These are phyloP conservation scores for Tautogolabrus adspersus DNA, from an alignment of 2,113 vertebrate genomes.

Conservation along the genomic window DNA sequence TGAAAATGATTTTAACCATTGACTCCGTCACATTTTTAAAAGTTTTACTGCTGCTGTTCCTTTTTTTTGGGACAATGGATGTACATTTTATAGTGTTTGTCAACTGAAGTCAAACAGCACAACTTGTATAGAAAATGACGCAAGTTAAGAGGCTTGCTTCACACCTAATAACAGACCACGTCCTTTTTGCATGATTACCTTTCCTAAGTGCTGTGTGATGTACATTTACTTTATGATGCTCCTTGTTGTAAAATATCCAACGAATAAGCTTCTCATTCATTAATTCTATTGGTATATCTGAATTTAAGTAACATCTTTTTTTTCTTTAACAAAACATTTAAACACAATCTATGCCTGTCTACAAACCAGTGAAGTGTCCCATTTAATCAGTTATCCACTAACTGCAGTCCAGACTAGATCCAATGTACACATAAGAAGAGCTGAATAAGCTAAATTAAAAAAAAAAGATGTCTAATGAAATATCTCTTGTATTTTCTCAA, in stretches of 20 bases:
- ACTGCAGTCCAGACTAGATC: too few relatives aligned
- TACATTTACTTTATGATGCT: slow-evolving; percentile 5
- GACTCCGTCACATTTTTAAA: background rate
- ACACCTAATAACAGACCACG: slow-evolving; percentile 7
- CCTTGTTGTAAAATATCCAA: background rate
- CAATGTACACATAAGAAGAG: too few relatives aligned
- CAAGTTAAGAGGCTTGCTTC: slow-evolving; percentile 11
- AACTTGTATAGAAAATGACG: slow-evolving; percentile 19
- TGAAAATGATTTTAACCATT: too few relatives aligned
- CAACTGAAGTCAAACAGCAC: background rate
- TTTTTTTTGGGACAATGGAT: background rate
- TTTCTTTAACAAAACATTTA: too few relatives aligned
- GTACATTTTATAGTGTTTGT: slow-evolving; percentile 23
- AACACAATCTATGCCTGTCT: too few relatives aligned
- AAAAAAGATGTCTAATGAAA: too few relatives aligned
- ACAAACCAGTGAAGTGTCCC: too few relatives aligned
- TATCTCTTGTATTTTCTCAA: background rate
- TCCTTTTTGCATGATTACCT: slow-evolving; percentile 18
- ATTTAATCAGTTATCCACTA: too few relatives aligned
- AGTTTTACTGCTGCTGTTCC: background rate
- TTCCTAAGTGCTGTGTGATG: slow-evolving; percentile 10
- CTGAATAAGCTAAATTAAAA: too few relatives aligned
- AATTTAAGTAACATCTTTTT: too few relatives aligned
- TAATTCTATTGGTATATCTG: too few relatives aligned
- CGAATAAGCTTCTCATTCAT: too few relatives aligned